Evolutionary conservation across 2,113 vertebrate species (phyloP), one percentile per base, ranked within the genome.

Genomic region (Equus quagga): DNA sequence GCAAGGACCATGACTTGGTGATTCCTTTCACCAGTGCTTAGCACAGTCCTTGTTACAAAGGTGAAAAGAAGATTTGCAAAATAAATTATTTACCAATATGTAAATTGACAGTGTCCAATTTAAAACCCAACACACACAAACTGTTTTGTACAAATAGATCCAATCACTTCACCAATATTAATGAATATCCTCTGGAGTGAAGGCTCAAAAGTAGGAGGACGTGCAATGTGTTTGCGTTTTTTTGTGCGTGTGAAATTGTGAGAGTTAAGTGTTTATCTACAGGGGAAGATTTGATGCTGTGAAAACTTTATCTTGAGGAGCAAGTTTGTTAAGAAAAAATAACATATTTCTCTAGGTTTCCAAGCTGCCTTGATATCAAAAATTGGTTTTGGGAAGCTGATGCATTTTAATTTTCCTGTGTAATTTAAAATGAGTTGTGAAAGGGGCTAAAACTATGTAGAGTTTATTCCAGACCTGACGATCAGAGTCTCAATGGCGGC

Each of bases 381-480:
- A 60, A 31, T 76, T 10, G 21, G 6, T 69, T 90, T 94, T 82
- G 49, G 17, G 62, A 73, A 51, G 11, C 21, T 31, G 31, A n/a
- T 26, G 1, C 19, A n/a, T 60, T 82, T 70, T 36, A 81, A 31
- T 82, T n/a, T 5, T 0, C 6, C 49, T 60, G 17, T 11, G 0
- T 79, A 73, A 87, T 72, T 82, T 92, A 24, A 67, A 44, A 60
- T 69, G 76, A 11, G 3, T 62, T 76, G 23, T 8, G 54, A 33
- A 87, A 88, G 3, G 23, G 2, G 0, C 24, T 72, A 44, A 78
- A 33, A 9, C 3, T 11, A 54, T 19, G 23, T 62, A 12, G 0
- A 2, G 2, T 69, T 93, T 36, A 54, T 89, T 84, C 4, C 26
- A 93, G 18, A 15, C 1, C 7, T 31, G 9, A 64, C 0, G 0